Conservation (phyloP, 2,113 vertebrate species). For the Pteruthius melanotis region DNA sequence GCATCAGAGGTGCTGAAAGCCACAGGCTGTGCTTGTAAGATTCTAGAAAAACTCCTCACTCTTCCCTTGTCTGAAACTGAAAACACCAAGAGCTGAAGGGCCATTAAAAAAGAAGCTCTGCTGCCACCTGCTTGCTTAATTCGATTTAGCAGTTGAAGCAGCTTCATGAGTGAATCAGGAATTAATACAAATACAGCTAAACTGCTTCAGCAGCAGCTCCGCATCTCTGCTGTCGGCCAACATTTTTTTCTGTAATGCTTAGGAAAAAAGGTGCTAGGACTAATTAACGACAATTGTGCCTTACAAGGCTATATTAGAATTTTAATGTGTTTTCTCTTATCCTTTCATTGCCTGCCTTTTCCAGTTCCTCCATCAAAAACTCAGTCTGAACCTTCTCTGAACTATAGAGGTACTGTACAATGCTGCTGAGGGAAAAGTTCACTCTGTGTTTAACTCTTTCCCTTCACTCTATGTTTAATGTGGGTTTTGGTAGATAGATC, state of each 20-base stretch:
- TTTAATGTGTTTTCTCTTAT: conserved; percentile 41
- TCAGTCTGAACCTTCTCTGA: conserved; percentile 87
- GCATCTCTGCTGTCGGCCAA: accelerated
- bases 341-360: conserved; percentile 69
- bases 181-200: background rate
- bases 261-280: background rate
- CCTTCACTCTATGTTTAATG: background rate
- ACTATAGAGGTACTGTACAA: conserved; percentile 84
- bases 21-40: background rate
- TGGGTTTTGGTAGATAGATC: background rate
- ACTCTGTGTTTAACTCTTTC: background rate
- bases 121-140: conserved; percentile 50
- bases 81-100: background rate
- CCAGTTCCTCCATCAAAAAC: conserved; percentile 92
- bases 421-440: background rate
- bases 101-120: background rate
- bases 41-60: background rate
- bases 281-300: background rate
- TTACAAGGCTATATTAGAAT: background rate
- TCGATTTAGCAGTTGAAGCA: background rate
- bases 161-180: background rate
- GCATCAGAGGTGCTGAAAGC: background rate
- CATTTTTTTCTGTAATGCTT: background rate
- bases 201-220: background rate
- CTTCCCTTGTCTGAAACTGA: background rate